Evolutionary conservation across 1,140 invertebrate genomes (phyloP).

Genomic region (Sipha flava): DNA sequence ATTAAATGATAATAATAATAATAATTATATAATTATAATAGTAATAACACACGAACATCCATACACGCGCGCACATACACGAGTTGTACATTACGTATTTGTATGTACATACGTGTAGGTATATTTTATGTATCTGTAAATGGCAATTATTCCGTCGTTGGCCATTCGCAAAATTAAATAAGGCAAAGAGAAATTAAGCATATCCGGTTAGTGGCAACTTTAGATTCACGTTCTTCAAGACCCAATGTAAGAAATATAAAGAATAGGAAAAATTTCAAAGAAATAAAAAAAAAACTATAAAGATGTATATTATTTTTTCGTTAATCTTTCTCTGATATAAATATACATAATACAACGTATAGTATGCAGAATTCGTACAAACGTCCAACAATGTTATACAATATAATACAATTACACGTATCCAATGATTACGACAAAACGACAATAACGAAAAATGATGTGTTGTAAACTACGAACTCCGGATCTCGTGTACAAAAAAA

Average conservation of each 20-base stretch:
- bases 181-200: background rate
- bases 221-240: background rate
- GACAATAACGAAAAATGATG: no score
- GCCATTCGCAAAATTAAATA: background rate
- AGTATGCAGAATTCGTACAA: no score
- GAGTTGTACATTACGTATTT: background rate
- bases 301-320: no score
- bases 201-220: background rate
- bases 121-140: no score
- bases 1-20: background rate
- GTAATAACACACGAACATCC: background rate
- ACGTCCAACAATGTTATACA: no score
- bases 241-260: background rate
- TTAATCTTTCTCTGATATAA: no score
- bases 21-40: background rate
- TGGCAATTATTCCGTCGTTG: slow-evolving; percentile 15
- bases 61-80: background rate
- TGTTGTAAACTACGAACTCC: no score
- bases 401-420: no score
- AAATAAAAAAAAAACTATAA: background rate
- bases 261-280: background rate
- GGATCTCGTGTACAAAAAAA: no score
- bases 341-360: no score
- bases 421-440: no score
- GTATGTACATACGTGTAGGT: background rate